Evolutionary conservation across 2,113 vertebrate genomes (phyloP), one percentile per base, ranked within the genome.

Genomic region (Tupaia tana): DNA sequence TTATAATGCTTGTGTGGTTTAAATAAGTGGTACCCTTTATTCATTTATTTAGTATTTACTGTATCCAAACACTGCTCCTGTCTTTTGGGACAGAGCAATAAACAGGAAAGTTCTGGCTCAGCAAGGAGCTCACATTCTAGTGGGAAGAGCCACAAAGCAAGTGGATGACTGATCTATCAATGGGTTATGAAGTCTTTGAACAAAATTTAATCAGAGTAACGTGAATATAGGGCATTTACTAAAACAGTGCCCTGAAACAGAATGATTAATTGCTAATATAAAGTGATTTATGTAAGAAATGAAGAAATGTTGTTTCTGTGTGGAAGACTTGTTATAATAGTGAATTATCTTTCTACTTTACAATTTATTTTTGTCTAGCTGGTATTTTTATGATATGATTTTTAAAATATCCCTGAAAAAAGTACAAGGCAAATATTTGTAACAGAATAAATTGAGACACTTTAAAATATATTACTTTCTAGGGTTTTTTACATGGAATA

Each of bases 401-500:
- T 19, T 84, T 85, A 86, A 94, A 59, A 18, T 89, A 66, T 74
- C 10, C 19, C 11, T 95, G 29, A 85, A 54, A 70, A 93, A 92
- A 59, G 2, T 73, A 7, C 43, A 88, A 80, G 14, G 66, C 71
- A 84, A 73, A 88, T 91, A 6, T 64, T 92, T 82, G 34, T 67
- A 81, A 88, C 15, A 82, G 70, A 83, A 74, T 89, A 94, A 70
- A 82, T 63, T 79, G 56, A 97, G 54, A 88, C 52, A 25, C 58
- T 92, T 90, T 29, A 93, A 96, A 93, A 87, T 86, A 54, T 90
- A 63, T 22, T 95, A 4, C 97, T 97, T 98, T 98, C 75, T 97
- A 99, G 99, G 98, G 98, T 73, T 99, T 99, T 98, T 98, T 99
- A 94, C 98, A 99, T 97, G 98, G 99, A 0, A 98, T 99, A 84